Base-by-base conservation (phyloP, 2,888 invertebrate genomes). In the Bursaphelenchus okinawaensis region DNA sequence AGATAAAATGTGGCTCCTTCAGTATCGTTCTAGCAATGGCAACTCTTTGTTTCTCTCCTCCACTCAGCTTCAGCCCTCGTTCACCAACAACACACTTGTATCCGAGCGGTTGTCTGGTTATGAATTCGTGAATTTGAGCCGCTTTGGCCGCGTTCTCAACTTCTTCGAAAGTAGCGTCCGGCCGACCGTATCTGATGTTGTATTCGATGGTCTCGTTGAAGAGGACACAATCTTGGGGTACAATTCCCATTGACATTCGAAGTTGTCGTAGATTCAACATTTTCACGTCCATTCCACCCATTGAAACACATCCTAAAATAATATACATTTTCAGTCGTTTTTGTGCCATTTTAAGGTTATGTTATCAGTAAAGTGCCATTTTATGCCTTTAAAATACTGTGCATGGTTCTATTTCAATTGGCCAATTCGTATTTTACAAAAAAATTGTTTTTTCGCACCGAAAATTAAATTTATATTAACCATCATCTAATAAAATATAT, bases 41-140 rank as follows among this genome's bases (percentile, higher is more conserved):
- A 65, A 96, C 92, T 72, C 95, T 87, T 83, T 98, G 96, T 81
- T 98, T 96, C 83, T 96, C 96, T 1, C 96, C 96, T 1, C 96
- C 96, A 83, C 94, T 94, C 67, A 96, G 86, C 70, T 93, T 89
- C 65, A 96, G 85, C 6, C 96, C 96, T 81, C 96, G 87, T 84
- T 96, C 96, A 7, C 96, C 96, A 22, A 96, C 85, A 64, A 84
- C 68, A n/a, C 85, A 85, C 3, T 83, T 83, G 75, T 85, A 85
- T 62, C 85, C 88, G 70, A 92, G 91, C 0, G 94, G 92, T 84
- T 96, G 94, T n/a, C 89, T 88, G 0, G 91, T 85, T 68, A 96
- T 94, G 80, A 88, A 88, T 50, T 92, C 90, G 82, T 96, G 95
- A 75, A 96, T 94, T 79, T 95, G 94, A 0, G 95, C 95, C 72